phyloP scores from a whole-genome alignment of 2,888 invertebrate genomes.

The Lasioglossum lativentre region DNA sequence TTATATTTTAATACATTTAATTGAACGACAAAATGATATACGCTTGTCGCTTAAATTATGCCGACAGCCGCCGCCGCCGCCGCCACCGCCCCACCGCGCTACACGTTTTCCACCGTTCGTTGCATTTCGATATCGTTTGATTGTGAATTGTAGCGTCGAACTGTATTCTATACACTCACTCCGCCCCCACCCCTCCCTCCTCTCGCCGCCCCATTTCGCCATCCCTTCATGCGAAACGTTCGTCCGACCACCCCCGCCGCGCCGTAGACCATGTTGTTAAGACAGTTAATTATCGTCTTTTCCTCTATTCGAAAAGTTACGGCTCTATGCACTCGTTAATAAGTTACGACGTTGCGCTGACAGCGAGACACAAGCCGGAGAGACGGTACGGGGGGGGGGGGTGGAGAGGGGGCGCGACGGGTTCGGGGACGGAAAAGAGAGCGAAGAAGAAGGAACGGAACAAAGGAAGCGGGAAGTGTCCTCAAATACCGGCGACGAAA shows the following conservation, averaged over 20 bases:
- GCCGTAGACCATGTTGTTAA: background rate
- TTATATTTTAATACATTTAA: slow-evolving; percentile 63
- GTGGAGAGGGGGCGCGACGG: too few relatives aligned
- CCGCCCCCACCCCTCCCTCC: background rate
- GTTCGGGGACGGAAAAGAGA: slow-evolving; percentile 5
- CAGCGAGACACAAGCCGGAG: slow-evolving; percentile 27
- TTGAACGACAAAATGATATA: slow-evolving; percentile 57
- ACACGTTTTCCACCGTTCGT: slow-evolving; percentile 49
- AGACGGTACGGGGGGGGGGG: background rate
- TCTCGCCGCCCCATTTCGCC: background rate
- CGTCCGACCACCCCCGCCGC: background rate
- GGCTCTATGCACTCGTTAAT: slow-evolving; percentile 56
- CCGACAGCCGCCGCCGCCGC: slow-evolving; percentile 18
- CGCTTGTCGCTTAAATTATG: slow-evolving; percentile 57
- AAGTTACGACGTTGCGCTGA: slow-evolving; percentile 50
- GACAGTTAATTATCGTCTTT: slow-evolving; percentile 62
- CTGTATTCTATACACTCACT: background rate
- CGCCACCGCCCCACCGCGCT: background rate
- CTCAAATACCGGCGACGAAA: slow-evolving; percentile 59
- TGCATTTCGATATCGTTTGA: slow-evolving; percentile 52
- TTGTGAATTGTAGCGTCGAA: slow-evolving; percentile 52
- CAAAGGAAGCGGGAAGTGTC: slow-evolving; percentile 26
- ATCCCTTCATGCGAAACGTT: background rate
- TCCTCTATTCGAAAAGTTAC: slow-evolving; percentile 39
- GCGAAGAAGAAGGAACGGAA: slow-evolving; percentile 13